phyloP scores from a whole-genome alignment of 2,797 vertebrate genomes.

The Hypotaenidia okinawae region DNA sequence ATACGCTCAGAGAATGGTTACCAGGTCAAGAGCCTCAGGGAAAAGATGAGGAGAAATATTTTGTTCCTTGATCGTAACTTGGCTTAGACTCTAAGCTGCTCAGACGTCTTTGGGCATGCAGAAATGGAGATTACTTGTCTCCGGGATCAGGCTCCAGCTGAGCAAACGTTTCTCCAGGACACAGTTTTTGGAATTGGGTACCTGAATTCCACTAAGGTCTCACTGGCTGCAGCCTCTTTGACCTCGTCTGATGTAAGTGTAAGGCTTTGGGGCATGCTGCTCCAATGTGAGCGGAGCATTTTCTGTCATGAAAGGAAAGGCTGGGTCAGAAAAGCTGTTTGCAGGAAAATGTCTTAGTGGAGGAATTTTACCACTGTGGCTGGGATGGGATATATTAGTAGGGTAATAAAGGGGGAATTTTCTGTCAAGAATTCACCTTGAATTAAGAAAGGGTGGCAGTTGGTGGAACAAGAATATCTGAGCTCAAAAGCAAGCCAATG shows the following conservation, averaged over 20 bases:
- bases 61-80: not conserved
- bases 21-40: not conserved
- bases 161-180: not conserved
- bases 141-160: not conserved
- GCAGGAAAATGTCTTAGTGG: not conserved
- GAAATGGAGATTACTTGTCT: not conserved
- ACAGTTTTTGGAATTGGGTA: not conserved
- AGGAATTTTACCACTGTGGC: not conserved
- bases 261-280: not conserved
- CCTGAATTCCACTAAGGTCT: not conserved
- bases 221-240: not conserved
- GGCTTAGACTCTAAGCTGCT: not conserved
- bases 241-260: not conserved
- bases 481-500: slow-evolving; percentile 25
- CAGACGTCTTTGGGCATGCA: not conserved
- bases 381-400: not conserved
- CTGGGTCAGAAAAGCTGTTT: not conserved
- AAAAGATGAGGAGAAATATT: not conserved
- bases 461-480: not conserved
- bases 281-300: not conserved
- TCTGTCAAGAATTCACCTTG: not conserved
- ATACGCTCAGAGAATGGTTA: not conserved
- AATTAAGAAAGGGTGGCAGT: not conserved
- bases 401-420: not conserved
- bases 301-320: not conserved